Evolutionary conservation across 2,113 vertebrate species (phyloP).

Genomic region (Hippocampus comes): DNA sequence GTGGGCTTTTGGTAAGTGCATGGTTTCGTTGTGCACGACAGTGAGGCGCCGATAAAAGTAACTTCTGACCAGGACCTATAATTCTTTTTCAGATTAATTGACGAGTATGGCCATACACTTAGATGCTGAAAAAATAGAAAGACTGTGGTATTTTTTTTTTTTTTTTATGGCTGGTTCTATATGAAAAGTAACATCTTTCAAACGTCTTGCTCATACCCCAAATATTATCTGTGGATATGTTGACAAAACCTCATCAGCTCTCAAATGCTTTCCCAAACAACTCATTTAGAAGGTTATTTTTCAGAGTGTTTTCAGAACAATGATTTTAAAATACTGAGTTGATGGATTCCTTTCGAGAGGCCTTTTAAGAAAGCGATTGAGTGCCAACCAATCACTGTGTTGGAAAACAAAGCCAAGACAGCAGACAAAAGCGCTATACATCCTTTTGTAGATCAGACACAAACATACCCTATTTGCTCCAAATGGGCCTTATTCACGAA

Average conservation of each 20-base stretch:
- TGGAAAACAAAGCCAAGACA: slow-evolving; percentile 46
- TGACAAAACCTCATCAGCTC: neutral
- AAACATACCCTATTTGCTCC: neutral
- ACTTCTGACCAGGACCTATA: slow-evolving; percentile 55
- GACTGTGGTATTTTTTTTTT: neutral
- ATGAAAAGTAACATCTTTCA: neutral
- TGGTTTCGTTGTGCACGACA: slow-evolving; percentile 67
- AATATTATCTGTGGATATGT: neutral
- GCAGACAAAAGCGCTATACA: slow-evolving; percentile 41
- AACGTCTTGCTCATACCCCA: neutral
- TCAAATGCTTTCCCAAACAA: neutral
- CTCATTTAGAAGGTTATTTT: neutral
- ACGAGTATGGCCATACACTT: neutral
- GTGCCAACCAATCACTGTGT: slow-evolving; percentile 56
- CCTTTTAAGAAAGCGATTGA: slow-evolving; percentile 59
- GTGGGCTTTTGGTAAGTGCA: slow-evolving; percentile 74
- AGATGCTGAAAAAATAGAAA: neutral
- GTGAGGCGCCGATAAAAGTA: slow-evolving; percentile 58
- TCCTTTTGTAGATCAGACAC: neutral
- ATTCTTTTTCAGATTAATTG: slow-evolving; percentile 37
- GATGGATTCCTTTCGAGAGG: slow-evolving; percentile 42
- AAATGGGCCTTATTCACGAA: neutral
- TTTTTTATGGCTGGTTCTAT: neutral
- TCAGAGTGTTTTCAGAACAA: slow-evolving; percentile 22
- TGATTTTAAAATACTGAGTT: slow-evolving; percentile 37